phyloP scores from a whole-genome alignment of 2,888 invertebrate genomes.

The Syrista parreyssii region DNA sequence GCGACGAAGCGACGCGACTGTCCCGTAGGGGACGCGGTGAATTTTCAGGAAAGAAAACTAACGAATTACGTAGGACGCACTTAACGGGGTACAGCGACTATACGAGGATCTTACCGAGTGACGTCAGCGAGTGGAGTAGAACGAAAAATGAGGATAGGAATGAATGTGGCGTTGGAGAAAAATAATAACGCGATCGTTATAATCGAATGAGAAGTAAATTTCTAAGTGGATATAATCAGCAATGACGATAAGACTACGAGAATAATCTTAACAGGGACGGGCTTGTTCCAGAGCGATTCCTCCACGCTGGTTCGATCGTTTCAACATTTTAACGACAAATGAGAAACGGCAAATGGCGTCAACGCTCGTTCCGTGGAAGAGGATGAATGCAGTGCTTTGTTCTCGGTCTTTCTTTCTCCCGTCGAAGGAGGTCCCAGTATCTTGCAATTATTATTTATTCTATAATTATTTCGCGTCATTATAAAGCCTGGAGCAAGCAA shows the following conservation, averaged over 20 bases:
- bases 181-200: neutral
- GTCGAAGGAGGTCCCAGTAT: slow-evolving; percentile 24
- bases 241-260: neutral
- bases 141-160: neutral
- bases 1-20: neutral
- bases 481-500: neutral
- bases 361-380: neutral
- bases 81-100: neutral
- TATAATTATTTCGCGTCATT: slow-evolving; percentile 32
- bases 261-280: neutral
- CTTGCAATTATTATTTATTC: slow-evolving; percentile 28
- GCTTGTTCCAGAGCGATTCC: neutral
- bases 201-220: neutral
- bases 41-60: neutral
- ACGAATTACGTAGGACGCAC: no score
- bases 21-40: neutral
- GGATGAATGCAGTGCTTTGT: slow-evolving; percentile 23
- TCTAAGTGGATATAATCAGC: neutral
- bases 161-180: neutral
- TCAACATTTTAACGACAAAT: neutral
- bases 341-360: neutral
- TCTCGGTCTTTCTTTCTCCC: neutral
- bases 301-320: neutral
- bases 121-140: neutral
- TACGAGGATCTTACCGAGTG: neutral